Evolutionary conservation across 1,140 invertebrate genomes (phyloP), one percentile per base, ranked within the genome.

Genomic region (Dermatophagoides farinae): DNA sequence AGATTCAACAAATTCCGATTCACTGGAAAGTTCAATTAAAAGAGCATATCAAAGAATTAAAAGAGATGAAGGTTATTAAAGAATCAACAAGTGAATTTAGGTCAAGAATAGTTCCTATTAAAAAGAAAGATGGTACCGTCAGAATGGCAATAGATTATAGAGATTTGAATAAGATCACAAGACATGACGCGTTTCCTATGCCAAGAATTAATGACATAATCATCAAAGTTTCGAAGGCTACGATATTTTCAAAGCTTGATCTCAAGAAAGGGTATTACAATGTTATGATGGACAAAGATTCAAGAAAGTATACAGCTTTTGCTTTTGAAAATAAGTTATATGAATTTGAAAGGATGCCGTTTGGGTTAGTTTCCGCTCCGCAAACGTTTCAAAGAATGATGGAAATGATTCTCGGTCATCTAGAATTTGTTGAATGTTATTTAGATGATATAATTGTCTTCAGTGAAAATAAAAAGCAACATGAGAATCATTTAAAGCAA

Each of bases 101-200:
- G 1, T 50, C 40, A 31, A 66, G 66, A 25, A 61, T 66, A 6
- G 55, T 66, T 11, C 47, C 68, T 20, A 64, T 67, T 0, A 66
- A 68, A 62, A 81, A 80, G 61, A 74, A 75, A 39, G 72, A 77
- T 61, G 70, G 69, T 2, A 62, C 62, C 0, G 63, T 65, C 0
- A 51, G 75, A 18, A 75, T 77, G 57, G 77, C 76, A 67, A 64
- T 77, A 0, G 76, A 79, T 64, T 78, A 71, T 64, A 64, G 76
- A 10, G 14, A 51, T 10, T 57, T 76, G 10, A 75, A 76, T 64
- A 8, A 14, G 54, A 66, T 61, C 0, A 77, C 71, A 0, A 66
- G 68, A 0, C 64, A 67, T 53, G 76, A 79, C 65, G 67, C 62
- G 43, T 80, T 73, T 66, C 77, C 78, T 65, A 60, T 79, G 2